Evolutionary conservation across 2,797 vertebrate species (phyloP).

Genomic region (Podarcis siculus): DNA sequence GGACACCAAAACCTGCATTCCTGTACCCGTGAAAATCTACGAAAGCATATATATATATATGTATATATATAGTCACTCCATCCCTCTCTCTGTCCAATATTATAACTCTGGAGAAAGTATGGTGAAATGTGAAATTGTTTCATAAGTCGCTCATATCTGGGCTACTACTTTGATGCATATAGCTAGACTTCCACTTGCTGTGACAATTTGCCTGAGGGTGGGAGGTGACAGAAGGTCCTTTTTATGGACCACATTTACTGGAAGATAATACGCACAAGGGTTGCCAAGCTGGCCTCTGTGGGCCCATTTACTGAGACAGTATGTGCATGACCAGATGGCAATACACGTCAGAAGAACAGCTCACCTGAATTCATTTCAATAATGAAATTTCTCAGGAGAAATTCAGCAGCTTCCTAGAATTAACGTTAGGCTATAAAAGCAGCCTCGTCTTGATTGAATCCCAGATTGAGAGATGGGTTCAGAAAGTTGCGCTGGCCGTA

Average conservation of each 20-base stretch:
- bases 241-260: not conserved
- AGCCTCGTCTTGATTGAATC: not conserved
- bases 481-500: not conserved
- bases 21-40: too few relatives aligned
- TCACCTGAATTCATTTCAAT: not conserved
- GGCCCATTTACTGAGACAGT: not conserved
- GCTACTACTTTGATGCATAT: constrained; percentile 9
- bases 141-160: not conserved
- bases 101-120: constrained; percentile 17
- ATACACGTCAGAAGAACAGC: not conserved
- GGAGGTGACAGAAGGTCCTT: not conserved
- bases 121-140: constrained; percentile 32
- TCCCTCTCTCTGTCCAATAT: constrained; percentile 46
- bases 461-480: not conserved
- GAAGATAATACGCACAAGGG: not conserved
- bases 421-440: not conserved
- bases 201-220: not conserved
- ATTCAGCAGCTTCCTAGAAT: not conserved
- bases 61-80: not conserved
- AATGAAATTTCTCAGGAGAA: not conserved
- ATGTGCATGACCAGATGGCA: not conserved
- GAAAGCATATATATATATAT: too few relatives aligned
- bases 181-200: not conserved
- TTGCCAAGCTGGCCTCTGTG: not conserved
- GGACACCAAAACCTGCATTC: too few relatives aligned